Evolutionary conservation across 2,797 vertebrate species (phyloP).

Genomic region (Coluber constrictor): DNA sequence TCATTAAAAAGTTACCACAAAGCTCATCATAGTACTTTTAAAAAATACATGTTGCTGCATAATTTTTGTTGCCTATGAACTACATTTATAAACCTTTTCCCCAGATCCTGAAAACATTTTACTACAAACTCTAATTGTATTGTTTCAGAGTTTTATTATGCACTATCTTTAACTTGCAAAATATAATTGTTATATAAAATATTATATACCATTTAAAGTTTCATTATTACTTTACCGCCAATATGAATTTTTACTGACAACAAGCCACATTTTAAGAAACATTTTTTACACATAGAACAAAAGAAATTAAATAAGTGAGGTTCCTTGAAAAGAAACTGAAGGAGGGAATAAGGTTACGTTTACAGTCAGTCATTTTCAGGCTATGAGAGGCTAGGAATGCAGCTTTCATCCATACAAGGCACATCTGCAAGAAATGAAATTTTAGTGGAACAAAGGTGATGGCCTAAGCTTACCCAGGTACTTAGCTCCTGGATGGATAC

Average conservation of each 20-base stretch:
- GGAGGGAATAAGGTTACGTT: neutral
- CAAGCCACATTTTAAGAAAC: neutral
- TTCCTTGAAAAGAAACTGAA: neutral
- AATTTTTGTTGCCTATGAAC: neutral
- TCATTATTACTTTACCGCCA: neutral
- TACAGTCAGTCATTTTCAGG: neutral
- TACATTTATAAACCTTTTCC: neutral
- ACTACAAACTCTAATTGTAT: neutral
- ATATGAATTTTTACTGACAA: neutral
- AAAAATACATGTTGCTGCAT: constrained; percentile 33
- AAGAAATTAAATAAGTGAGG: neutral
- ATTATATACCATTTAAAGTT: neutral
- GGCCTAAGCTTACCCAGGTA: neutral
- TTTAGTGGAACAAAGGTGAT: neutral
- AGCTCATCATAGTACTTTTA: neutral
- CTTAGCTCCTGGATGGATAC: no score
- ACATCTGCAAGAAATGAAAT: neutral
- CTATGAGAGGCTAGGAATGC: neutral
- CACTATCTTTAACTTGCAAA: neutral
- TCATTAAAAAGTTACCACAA: neutral
- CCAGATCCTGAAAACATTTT: neutral
- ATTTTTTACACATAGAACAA: neutral
- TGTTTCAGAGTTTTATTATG: neutral
- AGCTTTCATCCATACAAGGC: neutral
- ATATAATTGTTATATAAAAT: neutral